Base-by-base conservation (phyloP, 2,888 invertebrate species). In the Liopterus haemorrhoidalis region DNA sequence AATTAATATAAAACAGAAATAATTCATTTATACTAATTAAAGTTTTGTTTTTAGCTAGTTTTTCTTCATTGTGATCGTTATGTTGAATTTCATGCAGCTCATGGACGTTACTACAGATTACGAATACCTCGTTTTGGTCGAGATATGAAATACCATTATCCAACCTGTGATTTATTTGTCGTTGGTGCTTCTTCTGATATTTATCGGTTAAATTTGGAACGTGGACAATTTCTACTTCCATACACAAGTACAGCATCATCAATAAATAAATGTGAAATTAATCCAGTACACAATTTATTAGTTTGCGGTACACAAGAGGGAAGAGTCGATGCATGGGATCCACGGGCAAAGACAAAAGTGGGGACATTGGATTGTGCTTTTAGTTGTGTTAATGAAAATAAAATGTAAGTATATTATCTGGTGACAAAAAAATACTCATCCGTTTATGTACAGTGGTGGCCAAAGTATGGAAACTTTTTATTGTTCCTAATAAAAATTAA, bases 311-410 rank as follows among this genome's bases (percentile, higher is more conserved):
- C 92, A 8, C 81, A 83, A 57, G 88, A 92, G 63, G 97, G 97
- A 1, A 82, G 81, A 56, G 80, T 99, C 0, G 96, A 99, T 67
- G 94, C 94, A 3, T 99, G 94, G 94, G 99, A 99, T 71, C 92
- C 94, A 6, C 74, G 99, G 47, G 75, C 76, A 2, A 81, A 85
- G 56, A 74, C 75, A 20, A 75, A 82, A 62, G 90, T 86, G 53
- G 89, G 85, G 5, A 74, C 78, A 12, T 68, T 99, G 15, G 95
- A 97, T 67, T 90, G 89, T 65, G 93, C 89, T 4, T 68, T 80
- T 35, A 71, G 72, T 58, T 76, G 76, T 51, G 65, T 79, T 15
- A 68, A 72, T 37, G 74, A 76, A 55, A 73, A 75, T 55, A 67
- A 72, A 48, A 68, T 71, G 76, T 74, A 68, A 68, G 71, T 65